Conservation (phyloP, 2,797 vertebrate genomes). For the Lithobates sylvaticus region DNA sequence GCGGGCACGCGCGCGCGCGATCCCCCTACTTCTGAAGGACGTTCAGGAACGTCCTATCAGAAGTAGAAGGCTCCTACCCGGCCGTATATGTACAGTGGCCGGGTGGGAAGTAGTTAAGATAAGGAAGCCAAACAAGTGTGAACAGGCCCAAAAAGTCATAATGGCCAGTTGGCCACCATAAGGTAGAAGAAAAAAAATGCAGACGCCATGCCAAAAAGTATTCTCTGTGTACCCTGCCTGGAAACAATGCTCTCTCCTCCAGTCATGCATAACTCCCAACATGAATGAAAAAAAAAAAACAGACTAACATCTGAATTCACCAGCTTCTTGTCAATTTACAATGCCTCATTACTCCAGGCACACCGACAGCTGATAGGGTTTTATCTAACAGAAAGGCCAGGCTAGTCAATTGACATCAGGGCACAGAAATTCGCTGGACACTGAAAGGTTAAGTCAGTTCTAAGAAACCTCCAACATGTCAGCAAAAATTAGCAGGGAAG, state of each 20-base stretch:
- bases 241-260: background rate
- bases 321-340: slow-evolving; percentile 89
- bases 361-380: slow-evolving; percentile 94
- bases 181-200: background rate
- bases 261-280: slow-evolving; percentile 51
- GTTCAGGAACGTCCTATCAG: no score
- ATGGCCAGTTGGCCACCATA: background rate
- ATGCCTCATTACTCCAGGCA: slow-evolving; percentile 97
- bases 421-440: slow-evolving; percentile 86
- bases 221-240: background rate
- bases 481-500: slow-evolving; percentile 94
- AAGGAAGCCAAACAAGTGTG: no score
- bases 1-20: no score
- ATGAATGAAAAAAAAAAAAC: slow-evolving; percentile 38
- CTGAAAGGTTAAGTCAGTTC: slow-evolving; percentile 94
- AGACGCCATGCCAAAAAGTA: background rate
- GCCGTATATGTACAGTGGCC: no score
- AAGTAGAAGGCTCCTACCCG: no score
- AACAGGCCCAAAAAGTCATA: background rate
- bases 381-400: slow-evolving; percentile 91
- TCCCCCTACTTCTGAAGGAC: no score
- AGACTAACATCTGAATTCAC: slow-evolving; percentile 79
- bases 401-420: slow-evolving; percentile 92
- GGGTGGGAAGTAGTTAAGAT: no score
- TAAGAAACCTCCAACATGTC: slow-evolving; percentile 86